phyloP scores from a whole-genome alignment of 2,113 vertebrate genomes.

The Trochalopteron elliotii region DNA sequence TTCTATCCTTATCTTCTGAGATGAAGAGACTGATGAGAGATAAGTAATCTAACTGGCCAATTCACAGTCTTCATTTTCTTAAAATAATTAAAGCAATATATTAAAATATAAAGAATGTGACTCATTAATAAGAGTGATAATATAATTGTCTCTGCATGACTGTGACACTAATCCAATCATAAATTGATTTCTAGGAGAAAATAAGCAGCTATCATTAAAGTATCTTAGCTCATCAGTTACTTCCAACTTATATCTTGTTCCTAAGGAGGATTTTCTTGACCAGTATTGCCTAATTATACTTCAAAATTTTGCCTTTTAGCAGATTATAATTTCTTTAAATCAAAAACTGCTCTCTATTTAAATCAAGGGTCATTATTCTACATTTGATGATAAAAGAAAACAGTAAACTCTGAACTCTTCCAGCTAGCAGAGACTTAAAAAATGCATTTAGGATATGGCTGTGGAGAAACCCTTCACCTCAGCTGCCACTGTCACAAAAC shows the following conservation, averaged over 20 bases:
- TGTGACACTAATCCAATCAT: background rate
- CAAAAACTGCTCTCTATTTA: background rate
- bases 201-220: background rate
- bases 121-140: background rate
- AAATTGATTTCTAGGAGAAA: background rate
- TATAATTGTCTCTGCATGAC: background rate
- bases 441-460: background rate
- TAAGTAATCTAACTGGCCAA: background rate
- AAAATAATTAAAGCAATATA: background rate
- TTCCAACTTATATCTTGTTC: background rate
- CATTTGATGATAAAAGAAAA: background rate
- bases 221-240: background rate
- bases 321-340: background rate
- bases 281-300: background rate
- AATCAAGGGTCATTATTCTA: background rate
- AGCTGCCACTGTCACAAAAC: background rate
- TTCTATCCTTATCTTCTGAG: background rate
- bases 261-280: background rate
- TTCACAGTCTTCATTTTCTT: background rate
- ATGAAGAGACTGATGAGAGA: background rate
- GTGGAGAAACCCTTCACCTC: background rate
- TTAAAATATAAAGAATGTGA: background rate
- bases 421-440: background rate
- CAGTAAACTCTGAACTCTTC: background rate
- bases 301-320: background rate